Evolutionary conservation across 2,888 invertebrate genomes (phyloP), one percentile per base, ranked within the genome.

Genomic region (Aleiodes alternator): DNA sequence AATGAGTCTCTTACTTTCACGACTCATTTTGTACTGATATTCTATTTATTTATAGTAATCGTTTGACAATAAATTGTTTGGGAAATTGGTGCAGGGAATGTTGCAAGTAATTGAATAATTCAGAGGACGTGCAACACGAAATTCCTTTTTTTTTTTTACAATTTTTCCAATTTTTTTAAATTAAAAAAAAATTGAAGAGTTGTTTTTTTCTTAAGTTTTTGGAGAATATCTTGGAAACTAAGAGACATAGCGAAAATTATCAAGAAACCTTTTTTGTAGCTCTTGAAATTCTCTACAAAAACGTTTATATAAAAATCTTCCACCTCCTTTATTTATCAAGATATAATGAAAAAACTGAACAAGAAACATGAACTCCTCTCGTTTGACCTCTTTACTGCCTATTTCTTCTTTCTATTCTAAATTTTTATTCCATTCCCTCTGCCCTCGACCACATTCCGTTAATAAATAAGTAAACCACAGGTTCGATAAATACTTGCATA

Each of bases 1-100:
- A 81, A 53, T 84, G 73, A 73, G 79, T 79, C 78, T 81, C 9
- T 81, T 83, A 85, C 87, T 87, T 87, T 87, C 87, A 85, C 85
- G 84, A 84, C 85, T 80, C 82, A 83, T 84, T 86, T 81, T 80
- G 70, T 71, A 31, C 56, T 66, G 34, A 74, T 78, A 70, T 23
- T 23, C 23, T 23, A 23, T 23, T 23, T 23, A 23, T 68, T 51
- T 31, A 72, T 69, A 51, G 61, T 73, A 70, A 78, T 78, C 68
- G 64, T 76, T 64, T 51, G 43, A n/a, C 56, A 59, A 73, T 73
- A 68, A 69, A 38, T 55, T 61, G 9, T 34, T 16, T 3, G 5
- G 48, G 34, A 4, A 29, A 73, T 34, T 50, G 16, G 31, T 16
- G 2, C 23, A 23, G 23, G 23, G 2, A 12, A 12, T 38, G 16